Base-by-base conservation (phyloP, 1,140 invertebrate species). In the Neodiprion pinetum region DNA sequence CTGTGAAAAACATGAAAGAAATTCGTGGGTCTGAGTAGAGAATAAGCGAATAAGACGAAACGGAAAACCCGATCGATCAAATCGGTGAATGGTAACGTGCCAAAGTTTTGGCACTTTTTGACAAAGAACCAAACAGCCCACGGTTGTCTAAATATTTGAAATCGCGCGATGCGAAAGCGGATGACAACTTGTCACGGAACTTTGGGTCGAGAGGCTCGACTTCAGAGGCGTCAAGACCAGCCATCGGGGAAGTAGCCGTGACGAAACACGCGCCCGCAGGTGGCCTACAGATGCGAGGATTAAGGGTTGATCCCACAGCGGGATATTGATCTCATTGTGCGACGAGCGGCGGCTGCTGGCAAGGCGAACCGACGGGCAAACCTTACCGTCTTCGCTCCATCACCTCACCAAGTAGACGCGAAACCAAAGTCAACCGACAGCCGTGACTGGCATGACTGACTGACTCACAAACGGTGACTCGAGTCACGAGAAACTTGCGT, bases 241-340 rank as follows among this genome's bases (percentile, higher is more conserved):
- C 11, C 53, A 61, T 14, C 53, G n/a, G n/a, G 53, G 5, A 61
- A 17, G 11, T 61, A 61, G 53, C 53, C 53, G 53, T 17, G 53
- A 61, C 53, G 53, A 61, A 61, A 61, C 53, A 61, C 53, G 53
- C 53, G 53, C 53, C 53, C 53, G 53, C 53, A 61, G 53, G 53
- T 61, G 53, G 53, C 53, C 53, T 17, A 61, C 53, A 61, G 53
- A 61, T 61, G 5, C 53, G 11, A 17, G 53, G 53, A 61, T 61
- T 61, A 61, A 61, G 53, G 53, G 53, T 61, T 61, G 53, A 61
- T 61, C 53, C 53, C 11, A 17, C 53, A 61, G 53, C 53, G 53
- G 53, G 53, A 61, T 61, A 61, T 61, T 61, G 53, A 61, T 61
- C 53, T 17, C 53, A 61, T 61, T 61, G 53, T 61, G 53, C n/a